A percentile compares a stretch with the other conserved stretches of the same genome.
Evolutionary conservation across 2,113 vertebrate species (phyloP).

Genomic region (Tragelaphus scriptus): DNA sequence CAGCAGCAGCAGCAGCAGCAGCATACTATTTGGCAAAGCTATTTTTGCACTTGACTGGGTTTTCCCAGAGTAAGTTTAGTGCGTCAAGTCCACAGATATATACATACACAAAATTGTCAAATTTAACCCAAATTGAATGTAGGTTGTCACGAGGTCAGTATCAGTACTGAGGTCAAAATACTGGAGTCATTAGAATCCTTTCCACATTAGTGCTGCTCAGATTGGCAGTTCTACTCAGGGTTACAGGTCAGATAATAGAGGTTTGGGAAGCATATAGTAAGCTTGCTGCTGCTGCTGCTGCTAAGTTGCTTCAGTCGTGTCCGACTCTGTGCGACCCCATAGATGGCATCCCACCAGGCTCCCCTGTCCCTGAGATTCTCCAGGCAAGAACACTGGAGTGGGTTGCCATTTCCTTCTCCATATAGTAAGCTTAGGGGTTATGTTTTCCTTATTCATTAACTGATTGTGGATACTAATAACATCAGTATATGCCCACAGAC

Average conservation of each 20-base stretch:
- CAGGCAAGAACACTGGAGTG: no score
- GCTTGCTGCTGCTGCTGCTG: not conserved
- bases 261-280: not conserved
- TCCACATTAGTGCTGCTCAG: not conserved
- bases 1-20: no score
- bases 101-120: not conserved
- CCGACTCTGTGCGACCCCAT: no score
- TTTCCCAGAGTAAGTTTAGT: not conserved
- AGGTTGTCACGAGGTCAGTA: not conserved
- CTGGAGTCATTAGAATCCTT: not conserved
- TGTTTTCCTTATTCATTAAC: not conserved
- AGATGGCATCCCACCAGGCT: no score
- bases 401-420: no score
- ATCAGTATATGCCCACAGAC: not conserved
- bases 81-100: not conserved
- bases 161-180: constrained; percentile 9
- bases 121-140: not conserved
- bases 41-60: not conserved
- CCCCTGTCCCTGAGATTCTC: no score
- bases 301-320: no score
- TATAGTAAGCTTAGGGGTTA: not conserved
- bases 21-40: not conserved
- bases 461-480: not conserved
- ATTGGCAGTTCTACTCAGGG: not conserved
- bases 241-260: constrained; percentile 2